Evolutionary conservation across 2,797 vertebrate genomes (phyloP), one percentile per base, ranked within the genome.

Genomic region (Delichon dasypus): DNA sequence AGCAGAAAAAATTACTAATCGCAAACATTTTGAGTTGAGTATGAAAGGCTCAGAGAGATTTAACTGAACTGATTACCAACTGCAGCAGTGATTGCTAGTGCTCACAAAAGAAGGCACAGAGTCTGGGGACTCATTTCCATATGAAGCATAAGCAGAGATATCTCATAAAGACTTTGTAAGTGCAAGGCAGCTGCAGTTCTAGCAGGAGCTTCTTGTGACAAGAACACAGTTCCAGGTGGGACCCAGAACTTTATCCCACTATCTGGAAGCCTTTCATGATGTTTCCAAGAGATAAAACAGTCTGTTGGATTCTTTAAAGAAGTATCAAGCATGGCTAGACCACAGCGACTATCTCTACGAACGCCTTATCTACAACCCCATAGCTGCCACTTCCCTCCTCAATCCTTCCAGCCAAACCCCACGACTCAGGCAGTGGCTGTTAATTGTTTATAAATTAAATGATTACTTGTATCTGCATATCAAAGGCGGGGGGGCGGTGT

Each of bases 381-480:
- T 44, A 75, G 84, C 88, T 47, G 60, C 51, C 88, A 57, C 14
- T 88, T 86, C 83, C 71, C 67, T 51, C 51, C 77, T 66, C 85
- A 96, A 74, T 93, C 94, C 83, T 40, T 11, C 65, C 89, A 91
- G 61, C 55, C 85, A 82, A 90, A 64, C 61, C 67, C 75, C 50
- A 9, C 38, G 29, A 61, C 60, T 44, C 71, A 9, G 67, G 64
- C 74, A 78, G 62, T 7, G 40, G 7, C 70, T 64, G 61, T n/a
- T 72, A 73, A 93, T 86, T 94, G 85, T 65, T 93, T 85, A 86
- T 75, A 96, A 95, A 83, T 94, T 73, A 94, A 94, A 86, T 65
- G 27, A 89, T 73, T 85, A 75, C 78, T 80, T 61, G 5, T 57
- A 95, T 92, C 66, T 93, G 85, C 91, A 86, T 85, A 77, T 93